Evolutionary conservation across 2,113 vertebrate genomes (phyloP).

Genomic region (Onychorhynchus coronatus): DNA sequence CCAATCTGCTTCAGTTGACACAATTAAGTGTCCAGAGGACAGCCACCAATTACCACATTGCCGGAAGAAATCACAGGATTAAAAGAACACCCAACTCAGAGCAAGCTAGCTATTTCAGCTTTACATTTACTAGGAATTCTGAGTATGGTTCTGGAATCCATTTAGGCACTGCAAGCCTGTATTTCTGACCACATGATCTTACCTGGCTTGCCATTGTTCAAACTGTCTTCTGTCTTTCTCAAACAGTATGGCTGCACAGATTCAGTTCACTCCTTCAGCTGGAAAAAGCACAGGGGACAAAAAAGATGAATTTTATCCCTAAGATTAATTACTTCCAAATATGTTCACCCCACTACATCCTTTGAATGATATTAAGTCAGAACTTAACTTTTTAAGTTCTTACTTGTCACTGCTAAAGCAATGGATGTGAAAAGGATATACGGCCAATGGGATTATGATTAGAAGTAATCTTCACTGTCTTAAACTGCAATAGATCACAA

Average conservation of each 20-base stretch:
- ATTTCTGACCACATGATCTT: conserved; percentile 49
- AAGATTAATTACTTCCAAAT: background rate
- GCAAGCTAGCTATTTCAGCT: conserved; percentile 54
- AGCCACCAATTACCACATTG: background rate
- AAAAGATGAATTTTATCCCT: background rate
- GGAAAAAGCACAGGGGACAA: background rate
- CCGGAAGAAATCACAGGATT: background rate
- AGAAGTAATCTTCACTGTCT: background rate
- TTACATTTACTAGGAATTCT: conserved; percentile 30
- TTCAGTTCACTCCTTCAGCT: background rate
- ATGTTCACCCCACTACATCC: background rate
- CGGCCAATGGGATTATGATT: background rate
- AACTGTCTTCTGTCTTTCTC: background rate
- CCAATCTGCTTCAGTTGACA: conserved; percentile 20
- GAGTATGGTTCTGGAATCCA: conserved; percentile 21
- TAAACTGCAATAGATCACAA: background rate
- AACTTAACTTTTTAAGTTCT: background rate
- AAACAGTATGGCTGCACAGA: background rate
- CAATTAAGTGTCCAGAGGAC: conserved; percentile 10
- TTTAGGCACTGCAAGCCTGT: conserved; percentile 18
- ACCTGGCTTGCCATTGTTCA: conserved; percentile 67
- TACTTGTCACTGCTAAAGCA: background rate
- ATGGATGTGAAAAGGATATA: background rate
- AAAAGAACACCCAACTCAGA: conserved; percentile 34
- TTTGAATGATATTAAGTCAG: background rate